A percentile compares a stretch with the other conserved stretches of the same genome.
phyloP scores from a whole-genome alignment of 2,797 vertebrate species.

The Trachops cirrhosus region DNA sequence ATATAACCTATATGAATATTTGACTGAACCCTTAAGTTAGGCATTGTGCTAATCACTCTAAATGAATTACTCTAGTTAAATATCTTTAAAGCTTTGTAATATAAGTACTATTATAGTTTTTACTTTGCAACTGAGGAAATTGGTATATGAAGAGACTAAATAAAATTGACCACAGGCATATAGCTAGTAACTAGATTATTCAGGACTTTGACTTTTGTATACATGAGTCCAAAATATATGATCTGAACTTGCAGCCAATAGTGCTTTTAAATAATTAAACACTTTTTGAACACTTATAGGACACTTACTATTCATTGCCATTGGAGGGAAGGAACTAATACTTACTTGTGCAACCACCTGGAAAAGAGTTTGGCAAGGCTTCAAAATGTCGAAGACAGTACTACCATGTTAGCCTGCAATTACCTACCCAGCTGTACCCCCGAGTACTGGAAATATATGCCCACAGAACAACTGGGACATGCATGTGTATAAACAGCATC shows the following conservation, averaged over 20 bases:
- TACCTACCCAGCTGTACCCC: not conserved
- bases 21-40: not conserved
- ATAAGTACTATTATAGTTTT: not conserved
- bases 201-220: not conserved
- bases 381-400: not conserved
- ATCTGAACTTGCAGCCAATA: not conserved
- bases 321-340: not conserved
- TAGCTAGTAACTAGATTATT: not conserved
- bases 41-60: not conserved
- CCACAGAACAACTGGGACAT: not conserved
- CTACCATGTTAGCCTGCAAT: not conserved
- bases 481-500: not conserved
- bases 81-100: not conserved
- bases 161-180: not conserved
- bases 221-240: not conserved
- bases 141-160: not conserved
- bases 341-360: not conserved
- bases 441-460: too few species aligned
- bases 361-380: not conserved
- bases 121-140: not conserved
- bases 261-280: not conserved
- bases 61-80: not conserved
- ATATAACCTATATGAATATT: not conserved
- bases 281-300: not conserved
- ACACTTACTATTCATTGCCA: not conserved